Evolutionary conservation across 2,888 invertebrate genomes (phyloP), one percentile per base, ranked within the genome.

Genomic region (Clepsis dumicolana): DNA sequence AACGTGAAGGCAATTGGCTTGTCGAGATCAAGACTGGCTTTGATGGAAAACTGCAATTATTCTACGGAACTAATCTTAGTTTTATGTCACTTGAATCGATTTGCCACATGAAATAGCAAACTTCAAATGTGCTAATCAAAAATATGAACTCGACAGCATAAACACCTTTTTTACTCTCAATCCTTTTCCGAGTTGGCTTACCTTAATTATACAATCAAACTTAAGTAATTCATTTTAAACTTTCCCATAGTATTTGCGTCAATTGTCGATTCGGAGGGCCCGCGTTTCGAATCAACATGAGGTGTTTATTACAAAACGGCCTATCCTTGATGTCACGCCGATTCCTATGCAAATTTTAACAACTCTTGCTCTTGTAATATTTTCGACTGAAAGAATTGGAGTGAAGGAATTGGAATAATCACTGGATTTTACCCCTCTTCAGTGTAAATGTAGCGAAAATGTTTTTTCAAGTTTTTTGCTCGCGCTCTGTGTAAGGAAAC

Each of bases 341-440:
- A 91, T 92, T 89, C 73, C 77, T 80, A 92, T 92, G 92, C 81
- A 81, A 91, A 93, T 92, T 80, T 57, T 81, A 77, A 86, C 84
- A 90, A 87, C 88, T 87, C 86, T 88, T 88, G 82, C 85, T 79
- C 78, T 85, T 84, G 83, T 82, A 87, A 89, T 86, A 88, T 87
- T 88, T 88, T 85, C 79, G 82, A 84, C 80, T 83, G 76, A 75
- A 74, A 83, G 71, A 66, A 70, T 72, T 64, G 71, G 48, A 64
- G 64, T 80, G 80, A 75, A 75, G 79, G 84, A 86, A 80, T 77
- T 74, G 80, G 75, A 80, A 80, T 82, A 81, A 88, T 87, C 76
- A 78, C 77, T 76, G 78, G 80, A 83, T 77, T 84, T 88, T 87
- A 85, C 81, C 80, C 72, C 70, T 70, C 52, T 57, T 48, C 16